Evolutionary conservation across 2,113 vertebrate species (phyloP).

Genomic region (Solenodon paradoxus): DNA sequence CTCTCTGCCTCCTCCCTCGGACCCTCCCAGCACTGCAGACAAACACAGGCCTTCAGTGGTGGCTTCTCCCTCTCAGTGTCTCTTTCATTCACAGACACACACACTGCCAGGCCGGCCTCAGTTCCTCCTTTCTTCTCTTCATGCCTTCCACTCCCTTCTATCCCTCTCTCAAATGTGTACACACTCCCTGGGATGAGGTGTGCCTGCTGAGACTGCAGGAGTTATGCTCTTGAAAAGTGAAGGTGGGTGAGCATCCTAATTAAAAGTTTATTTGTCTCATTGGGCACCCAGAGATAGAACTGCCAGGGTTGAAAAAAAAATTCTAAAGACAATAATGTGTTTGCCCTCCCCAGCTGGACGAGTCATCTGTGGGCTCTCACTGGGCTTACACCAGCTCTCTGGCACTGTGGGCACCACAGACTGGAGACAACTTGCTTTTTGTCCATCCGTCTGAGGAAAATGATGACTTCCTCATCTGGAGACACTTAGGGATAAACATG

Average conservation of each 20-base stretch:
- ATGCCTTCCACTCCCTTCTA: rapidly evolving
- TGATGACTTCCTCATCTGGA: slow-evolving; percentile 44
- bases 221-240: slow-evolving; percentile 55
- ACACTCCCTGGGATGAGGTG: background rate
- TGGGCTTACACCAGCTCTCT: background rate
- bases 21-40: background rate
- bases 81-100: background rate
- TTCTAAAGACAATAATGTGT: background rate
- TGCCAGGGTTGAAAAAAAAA: background rate
- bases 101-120: background rate
- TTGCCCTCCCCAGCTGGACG: slow-evolving; percentile 21
- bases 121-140: background rate
- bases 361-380: slow-evolving; percentile 25
- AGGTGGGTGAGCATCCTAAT: slow-evolving; percentile 53
- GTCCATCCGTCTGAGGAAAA: background rate
- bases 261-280: slow-evolving; percentile 39
- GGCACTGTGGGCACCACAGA: background rate
- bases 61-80: background rate
- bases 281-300: slow-evolving; percentile 7
- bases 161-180: background rate
- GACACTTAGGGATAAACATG: slow-evolving; percentile 29
- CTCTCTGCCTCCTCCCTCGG: background rate
- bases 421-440: slow-evolving; percentile 46
- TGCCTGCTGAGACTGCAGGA: slow-evolving; percentile 19
- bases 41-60: background rate